Percentiles rank a stretch among this genome's conserved stretches.
These are phyloP conservation scores for Watersipora subatra DNA, from an alignment of 1,140 invertebrate genomes.

Conservation along the genomic window DNA sequence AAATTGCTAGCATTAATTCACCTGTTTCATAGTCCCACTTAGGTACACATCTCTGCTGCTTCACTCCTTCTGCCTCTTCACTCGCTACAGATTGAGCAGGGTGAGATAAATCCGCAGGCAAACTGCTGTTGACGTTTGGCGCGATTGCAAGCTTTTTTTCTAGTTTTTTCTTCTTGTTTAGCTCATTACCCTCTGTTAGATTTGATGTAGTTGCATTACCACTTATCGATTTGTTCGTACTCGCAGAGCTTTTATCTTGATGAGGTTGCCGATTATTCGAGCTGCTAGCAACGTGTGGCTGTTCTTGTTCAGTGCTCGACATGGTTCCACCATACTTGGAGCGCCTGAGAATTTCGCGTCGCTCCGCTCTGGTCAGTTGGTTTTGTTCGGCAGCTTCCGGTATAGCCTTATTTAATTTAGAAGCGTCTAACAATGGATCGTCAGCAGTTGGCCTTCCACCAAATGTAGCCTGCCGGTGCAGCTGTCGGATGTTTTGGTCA, in stretches of 20 bases:
- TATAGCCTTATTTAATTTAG: too few species aligned
- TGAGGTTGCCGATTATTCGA: neutral
- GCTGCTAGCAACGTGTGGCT: neutral
- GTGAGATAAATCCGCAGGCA: too few species aligned
- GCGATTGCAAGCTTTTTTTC: neutral
- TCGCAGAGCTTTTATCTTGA: neutral
- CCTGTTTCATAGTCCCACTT: neutral
- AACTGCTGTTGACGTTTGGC: too few species aligned
- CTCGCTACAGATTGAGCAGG: neutral
- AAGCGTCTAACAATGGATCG: too few species aligned
- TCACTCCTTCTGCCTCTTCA: neutral
- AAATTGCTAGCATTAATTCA: too few species aligned
- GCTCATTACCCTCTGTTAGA: neutral
- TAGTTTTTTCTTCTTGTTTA: neutral
- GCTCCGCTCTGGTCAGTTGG: neutral
- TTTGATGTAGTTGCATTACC: neutral
- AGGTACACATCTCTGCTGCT: neutral
- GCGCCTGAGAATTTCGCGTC: neutral
- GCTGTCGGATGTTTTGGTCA: neutral
- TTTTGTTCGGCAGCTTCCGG: neutral
- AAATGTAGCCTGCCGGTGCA: neutral
- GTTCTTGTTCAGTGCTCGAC: too few species aligned
- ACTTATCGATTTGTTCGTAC: neutral
- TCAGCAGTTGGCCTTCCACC: neutral
- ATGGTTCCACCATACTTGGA: neutral